A percentile compares a stretch with the other conserved stretches of the same genome.
These are phyloP conservation scores for Sanderia malayensis DNA, from an alignment of 30 jellyfish, hydroid and myxozoan species.

Conservation along the genomic window DNA sequence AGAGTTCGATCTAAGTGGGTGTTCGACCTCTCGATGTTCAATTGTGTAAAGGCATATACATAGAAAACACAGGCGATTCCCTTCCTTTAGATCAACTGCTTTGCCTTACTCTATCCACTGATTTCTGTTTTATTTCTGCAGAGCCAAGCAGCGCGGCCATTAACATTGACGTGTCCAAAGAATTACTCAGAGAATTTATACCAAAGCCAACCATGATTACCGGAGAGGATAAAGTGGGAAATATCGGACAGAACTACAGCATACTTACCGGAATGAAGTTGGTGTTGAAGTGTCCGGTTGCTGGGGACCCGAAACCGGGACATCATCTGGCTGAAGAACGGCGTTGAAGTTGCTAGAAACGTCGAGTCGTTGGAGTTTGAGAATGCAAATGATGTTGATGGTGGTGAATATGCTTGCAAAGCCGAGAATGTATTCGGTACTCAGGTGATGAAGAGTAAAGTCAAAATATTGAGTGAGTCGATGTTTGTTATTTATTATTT, in stretches of 20 bases:
- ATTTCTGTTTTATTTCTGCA: background rate
- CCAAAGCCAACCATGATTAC: conserved; percentile 34
- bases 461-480: conserved; percentile 66
- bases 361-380: conserved; percentile 48
- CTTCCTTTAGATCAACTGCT: no score
- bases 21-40: no score
- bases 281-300: conserved; percentile 58
- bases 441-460: conserved; percentile 45
- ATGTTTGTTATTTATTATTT: background rate
- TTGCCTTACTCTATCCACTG: no score
- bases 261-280: conserved; percentile 63
- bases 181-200: background rate
- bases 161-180: background rate
- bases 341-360: conserved; percentile 30
- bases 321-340: conserved; percentile 68
- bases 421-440: conserved; percentile 73
- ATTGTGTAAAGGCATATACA: no score
- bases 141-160: conserved; percentile 41
- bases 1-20: no score
- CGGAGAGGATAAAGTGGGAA: conserved; percentile 35
- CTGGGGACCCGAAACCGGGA: conserved; percentile 83
- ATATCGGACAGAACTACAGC: conserved; percentile 74
- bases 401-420: conserved; percentile 69
- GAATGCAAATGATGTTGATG: conserved; percentile 26
- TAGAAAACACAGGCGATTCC: no score